Evolutionary conservation across 2,888 invertebrate species (phyloP).

Genomic region (Mystacides longicornis): DNA sequence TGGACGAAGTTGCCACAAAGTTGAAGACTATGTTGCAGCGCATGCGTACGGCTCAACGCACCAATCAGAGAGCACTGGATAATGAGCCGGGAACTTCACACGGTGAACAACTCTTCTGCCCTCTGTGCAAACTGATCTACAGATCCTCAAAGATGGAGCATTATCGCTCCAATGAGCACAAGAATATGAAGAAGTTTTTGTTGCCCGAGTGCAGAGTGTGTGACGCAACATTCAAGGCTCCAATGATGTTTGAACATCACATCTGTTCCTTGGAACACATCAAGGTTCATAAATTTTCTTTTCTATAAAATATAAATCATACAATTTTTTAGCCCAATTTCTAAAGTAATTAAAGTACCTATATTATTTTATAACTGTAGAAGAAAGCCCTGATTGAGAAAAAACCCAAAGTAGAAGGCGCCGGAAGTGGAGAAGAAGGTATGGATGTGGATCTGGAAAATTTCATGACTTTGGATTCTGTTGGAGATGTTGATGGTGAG

Average conservation of each 20-base stretch:
- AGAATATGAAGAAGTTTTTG: constrained; percentile 77
- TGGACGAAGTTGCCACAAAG: constrained; percentile 65
- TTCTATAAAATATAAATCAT: background rate
- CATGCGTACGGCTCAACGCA: constrained; percentile 73
- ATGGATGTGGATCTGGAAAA: constrained; percentile 74
- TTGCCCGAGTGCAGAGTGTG: constrained; percentile 77
- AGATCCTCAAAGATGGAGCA: constrained; percentile 70
- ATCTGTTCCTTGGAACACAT: constrained; percentile 75
- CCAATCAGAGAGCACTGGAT: constrained; percentile 72
- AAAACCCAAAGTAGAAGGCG: constrained; percentile 46
- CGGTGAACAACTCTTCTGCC: constrained; percentile 60
- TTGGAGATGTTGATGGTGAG: constrained; percentile 73
- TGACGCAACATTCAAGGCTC: constrained; percentile 69
- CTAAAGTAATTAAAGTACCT: background rate
- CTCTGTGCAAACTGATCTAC: constrained; percentile 68
- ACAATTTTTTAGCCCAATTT: constrained; percentile 21
- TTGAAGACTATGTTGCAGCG: constrained; percentile 67
- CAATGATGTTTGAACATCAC: constrained; percentile 80
- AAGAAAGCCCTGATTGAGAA: constrained; percentile 47
- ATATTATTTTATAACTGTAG: constrained; percentile 33
- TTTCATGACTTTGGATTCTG: constrained; percentile 83
- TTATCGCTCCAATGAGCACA: constrained; percentile 71
- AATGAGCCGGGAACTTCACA: constrained; percentile 54
- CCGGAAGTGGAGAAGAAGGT: constrained; percentile 60
- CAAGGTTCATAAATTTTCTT: constrained; percentile 46